Evolutionary conservation across 2,888 invertebrate species (phyloP).

Genomic region (Pseudanteris insignis): DNA sequence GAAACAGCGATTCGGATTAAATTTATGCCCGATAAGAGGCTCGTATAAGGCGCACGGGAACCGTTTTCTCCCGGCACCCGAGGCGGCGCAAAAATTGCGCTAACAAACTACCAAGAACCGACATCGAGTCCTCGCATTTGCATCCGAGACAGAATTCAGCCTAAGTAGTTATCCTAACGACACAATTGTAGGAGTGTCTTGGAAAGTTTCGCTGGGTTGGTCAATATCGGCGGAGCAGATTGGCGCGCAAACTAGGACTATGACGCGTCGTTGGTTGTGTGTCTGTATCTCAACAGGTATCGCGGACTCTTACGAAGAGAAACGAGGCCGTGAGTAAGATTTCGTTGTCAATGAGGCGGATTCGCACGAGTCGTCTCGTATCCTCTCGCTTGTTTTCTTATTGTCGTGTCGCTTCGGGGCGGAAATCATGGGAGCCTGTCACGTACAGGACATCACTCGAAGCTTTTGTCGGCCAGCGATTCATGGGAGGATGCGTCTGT

Average conservation of each 20-base stretch:
- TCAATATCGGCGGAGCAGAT: constrained; percentile 24
- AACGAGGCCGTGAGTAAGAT: constrained; percentile 40
- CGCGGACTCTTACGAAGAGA: constrained; percentile 19
- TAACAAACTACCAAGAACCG: constrained; percentile 1
- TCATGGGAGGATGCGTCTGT: constrained; percentile 28
- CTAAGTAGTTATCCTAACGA: constrained; percentile 9
- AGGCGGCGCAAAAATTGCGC: not conserved
- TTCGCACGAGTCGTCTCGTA: constrained; percentile 24
- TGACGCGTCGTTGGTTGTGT: constrained; percentile 15
- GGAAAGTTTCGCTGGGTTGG: constrained; percentile 34
- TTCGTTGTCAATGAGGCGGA: constrained; percentile 30
- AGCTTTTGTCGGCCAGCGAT: constrained; percentile 25
- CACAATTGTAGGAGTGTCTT: constrained; percentile 35
- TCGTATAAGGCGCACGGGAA: too few relatives aligned
- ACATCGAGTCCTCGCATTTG: too few relatives aligned
- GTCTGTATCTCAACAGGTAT: constrained; percentile 33
- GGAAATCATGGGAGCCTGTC: constrained; percentile 36
- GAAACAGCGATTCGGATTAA: too few relatives aligned
- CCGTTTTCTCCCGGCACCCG: too few relatives aligned
- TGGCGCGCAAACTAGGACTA: constrained; percentile 34
- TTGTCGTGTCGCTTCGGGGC: constrained; percentile 32
- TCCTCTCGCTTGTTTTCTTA: constrained; percentile 10
- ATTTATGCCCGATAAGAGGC: too few relatives aligned
- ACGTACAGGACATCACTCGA: constrained; percentile 18
- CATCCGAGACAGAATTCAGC: constrained; percentile 1